Evolutionary conservation across 2,797 vertebrate genomes (phyloP).

Genomic region (Synanceia verrucosa): DNA sequence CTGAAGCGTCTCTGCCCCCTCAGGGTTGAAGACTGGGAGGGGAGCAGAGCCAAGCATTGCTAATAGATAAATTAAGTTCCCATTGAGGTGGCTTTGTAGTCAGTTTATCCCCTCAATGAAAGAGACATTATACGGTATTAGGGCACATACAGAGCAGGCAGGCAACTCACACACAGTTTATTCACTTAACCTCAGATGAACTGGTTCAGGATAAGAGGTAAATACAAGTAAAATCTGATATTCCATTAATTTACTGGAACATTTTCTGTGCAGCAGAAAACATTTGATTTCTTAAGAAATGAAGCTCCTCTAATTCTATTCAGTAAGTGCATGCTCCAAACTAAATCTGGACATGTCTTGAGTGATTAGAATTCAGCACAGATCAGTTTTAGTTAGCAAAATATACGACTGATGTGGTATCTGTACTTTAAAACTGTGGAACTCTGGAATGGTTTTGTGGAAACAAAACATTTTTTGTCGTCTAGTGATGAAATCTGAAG

Average conservation of each 20-base stretch:
- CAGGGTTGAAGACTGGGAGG: constrained; percentile 50
- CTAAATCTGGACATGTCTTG: not conserved
- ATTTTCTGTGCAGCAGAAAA: not conserved
- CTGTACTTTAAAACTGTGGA: not conserved
- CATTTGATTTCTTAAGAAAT: not conserved
- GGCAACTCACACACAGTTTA: not conserved
- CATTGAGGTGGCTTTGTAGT: constrained; percentile 79
- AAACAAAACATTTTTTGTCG: not conserved
- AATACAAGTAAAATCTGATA: not conserved
- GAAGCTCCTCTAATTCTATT: not conserved
- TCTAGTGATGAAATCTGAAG: not conserved
- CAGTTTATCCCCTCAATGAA: constrained; percentile 79
- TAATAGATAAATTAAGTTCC: constrained; percentile 82
- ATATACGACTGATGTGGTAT: not conserved
- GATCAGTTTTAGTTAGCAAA: not conserved
- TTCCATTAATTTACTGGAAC: not conserved
- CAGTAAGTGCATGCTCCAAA: not conserved
- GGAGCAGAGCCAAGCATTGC: constrained; percentile 59
- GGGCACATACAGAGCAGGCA: constrained; percentile 28
- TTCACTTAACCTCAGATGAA: constrained; percentile 15
- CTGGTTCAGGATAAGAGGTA: not conserved
- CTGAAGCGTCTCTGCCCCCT: constrained; percentile 54
- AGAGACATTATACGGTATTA: constrained; percentile 77
- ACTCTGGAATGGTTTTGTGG: not conserved
- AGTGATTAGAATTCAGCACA: not conserved